A percentile compares a stretch with the other conserved stretches of the same genome.
Conservation (phyloP, 2,888 invertebrate genomes). For the Brachyopa scutellaris region DNA sequence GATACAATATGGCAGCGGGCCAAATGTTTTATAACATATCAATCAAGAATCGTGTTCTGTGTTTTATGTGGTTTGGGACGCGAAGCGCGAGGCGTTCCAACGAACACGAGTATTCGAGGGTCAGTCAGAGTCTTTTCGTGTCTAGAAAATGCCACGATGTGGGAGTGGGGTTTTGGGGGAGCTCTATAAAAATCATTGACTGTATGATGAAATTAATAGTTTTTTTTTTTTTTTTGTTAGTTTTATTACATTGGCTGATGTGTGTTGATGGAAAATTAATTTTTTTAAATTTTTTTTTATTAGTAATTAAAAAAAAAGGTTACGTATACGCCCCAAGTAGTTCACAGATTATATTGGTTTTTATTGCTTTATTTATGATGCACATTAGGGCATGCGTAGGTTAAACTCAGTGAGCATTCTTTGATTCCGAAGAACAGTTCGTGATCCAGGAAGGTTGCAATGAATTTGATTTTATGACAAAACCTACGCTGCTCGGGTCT, state of each 20-base stretch:
- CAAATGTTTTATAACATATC: slow-evolving; percentile 55
- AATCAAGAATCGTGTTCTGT: slow-evolving; percentile 45
- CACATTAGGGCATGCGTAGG: not conserved
- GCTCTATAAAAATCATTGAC: not conserved
- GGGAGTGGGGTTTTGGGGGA: not conserved
- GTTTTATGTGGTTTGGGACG: slow-evolving; percentile 29
- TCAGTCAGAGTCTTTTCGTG: not conserved
- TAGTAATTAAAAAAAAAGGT: slow-evolving; percentile 11
- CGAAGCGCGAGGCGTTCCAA: not conserved
- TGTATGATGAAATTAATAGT: slow-evolving; percentile 14
- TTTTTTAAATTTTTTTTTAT: slow-evolving; percentile 37
- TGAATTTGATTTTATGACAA: no score
- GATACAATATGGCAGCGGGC: slow-evolving; percentile 45
- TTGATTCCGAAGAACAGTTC: no score
- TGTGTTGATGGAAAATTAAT: not conserved
- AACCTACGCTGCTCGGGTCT: no score
- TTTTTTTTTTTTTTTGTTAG: slow-evolving; percentile 7
- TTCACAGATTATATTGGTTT: not conserved
- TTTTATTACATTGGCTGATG: not conserved
- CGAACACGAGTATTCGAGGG: slow-evolving; percentile 4
- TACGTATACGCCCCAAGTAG: slow-evolving; percentile 52
- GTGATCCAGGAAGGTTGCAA: no score
- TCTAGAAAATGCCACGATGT: not conserved
- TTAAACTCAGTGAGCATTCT: no score
- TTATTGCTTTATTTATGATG: slow-evolving; percentile 3